phyloP scores from a whole-genome alignment of 2,797 vertebrate species.

The Moxostoma hubbsi region DNA sequence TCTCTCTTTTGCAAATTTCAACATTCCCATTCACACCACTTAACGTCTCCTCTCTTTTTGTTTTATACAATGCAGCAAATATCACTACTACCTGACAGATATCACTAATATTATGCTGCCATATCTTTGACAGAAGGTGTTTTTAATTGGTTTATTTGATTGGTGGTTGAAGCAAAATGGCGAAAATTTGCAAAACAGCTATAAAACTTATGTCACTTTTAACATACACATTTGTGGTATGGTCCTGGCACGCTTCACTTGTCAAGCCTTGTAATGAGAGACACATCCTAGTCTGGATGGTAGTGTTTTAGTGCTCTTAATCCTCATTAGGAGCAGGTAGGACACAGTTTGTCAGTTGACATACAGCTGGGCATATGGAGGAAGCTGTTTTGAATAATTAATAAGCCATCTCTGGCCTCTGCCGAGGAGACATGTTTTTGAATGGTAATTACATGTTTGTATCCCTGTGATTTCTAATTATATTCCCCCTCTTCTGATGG shows the following conservation, averaged over 20 bases:
- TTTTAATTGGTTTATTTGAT: too few relatives aligned
- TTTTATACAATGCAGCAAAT: too few relatives aligned
- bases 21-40: too few relatives aligned
- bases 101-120: too few relatives aligned
- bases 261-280: conserved; percentile 49
- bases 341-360: conserved; percentile 49
- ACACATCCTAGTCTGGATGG: conserved; percentile 43
- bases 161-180: not conserved
- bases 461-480: conserved; percentile 66
- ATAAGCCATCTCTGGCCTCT: conserved; percentile 50
- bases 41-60: too few relatives aligned
- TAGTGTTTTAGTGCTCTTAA: conserved; percentile 60
- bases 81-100: too few relatives aligned
- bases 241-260: conserved; percentile 24
- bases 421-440: conserved; percentile 55
- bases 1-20: too few relatives aligned
- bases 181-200: too few relatives aligned
- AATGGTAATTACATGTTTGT: conserved; percentile 68
- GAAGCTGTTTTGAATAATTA: conserved; percentile 66
- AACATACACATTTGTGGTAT: not conserved
- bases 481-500: conserved; percentile 60
- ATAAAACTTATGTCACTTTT: too few relatives aligned
- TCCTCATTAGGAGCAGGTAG: conserved; percentile 64
- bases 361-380: conserved; percentile 51
- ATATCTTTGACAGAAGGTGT: too few relatives aligned